These are phyloP conservation scores for Leptopilina myrica DNA, from an alignment of 2,888 invertebrate species.

Conservation along the genomic window DNA sequence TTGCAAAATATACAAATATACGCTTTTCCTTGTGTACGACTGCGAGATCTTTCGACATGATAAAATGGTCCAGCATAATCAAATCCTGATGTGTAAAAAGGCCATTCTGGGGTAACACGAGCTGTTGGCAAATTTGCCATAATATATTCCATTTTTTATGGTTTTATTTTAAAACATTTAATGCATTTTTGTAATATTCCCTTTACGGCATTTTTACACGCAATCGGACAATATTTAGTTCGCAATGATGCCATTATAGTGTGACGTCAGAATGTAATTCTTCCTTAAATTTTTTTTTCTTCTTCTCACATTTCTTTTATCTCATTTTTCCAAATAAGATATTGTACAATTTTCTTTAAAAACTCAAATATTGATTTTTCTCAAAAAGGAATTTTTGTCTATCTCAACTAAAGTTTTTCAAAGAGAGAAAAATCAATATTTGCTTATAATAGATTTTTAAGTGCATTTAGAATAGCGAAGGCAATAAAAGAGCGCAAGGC, in stretches of 20 bases:
- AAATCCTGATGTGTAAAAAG: constrained; percentile 34
- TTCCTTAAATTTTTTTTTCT: no score
- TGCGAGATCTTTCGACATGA: neutral
- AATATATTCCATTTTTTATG: neutral
- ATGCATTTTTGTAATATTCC: constrained; percentile 7
- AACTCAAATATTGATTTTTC: no score
- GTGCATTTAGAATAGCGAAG: no score
- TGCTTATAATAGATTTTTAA: no score
- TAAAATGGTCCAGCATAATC: constrained; percentile 42
- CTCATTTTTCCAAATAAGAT: no score
- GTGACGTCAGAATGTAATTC: no score
- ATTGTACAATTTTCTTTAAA: no score
- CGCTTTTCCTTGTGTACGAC: constrained; percentile 11
- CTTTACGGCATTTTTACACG: neutral
- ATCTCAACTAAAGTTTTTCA: no score
- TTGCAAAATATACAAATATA: constrained; percentile 63
- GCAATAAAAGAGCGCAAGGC: no score
- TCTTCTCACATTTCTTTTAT: no score
- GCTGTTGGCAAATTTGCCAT: constrained; percentile 43
- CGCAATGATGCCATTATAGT: constrained; percentile 45
- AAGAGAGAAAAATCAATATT: no score
- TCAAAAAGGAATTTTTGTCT: no score
- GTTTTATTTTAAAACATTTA: constrained; percentile 6
- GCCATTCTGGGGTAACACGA: constrained; percentile 16
- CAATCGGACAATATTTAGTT: constrained; percentile 13